Conservation (phyloP, 2,113 vertebrate species). For the Octodon degus region DNA sequence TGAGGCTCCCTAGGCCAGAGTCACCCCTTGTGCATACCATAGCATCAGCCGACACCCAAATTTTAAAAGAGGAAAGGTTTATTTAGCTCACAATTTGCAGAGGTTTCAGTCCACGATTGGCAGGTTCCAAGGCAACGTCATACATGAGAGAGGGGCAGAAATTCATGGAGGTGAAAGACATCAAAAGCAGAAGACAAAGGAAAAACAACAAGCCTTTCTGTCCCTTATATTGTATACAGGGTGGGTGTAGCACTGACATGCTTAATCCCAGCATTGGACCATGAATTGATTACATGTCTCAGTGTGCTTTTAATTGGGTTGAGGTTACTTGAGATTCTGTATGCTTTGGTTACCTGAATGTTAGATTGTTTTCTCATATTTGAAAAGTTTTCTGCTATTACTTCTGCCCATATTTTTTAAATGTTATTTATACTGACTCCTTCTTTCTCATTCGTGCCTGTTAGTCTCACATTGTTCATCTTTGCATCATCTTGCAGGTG, state of each 20-base stretch:
- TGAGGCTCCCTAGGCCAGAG: constrained; percentile 10
- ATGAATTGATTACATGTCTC: not conserved
- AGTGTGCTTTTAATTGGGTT: too few relatives aligned
- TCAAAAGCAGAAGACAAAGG: not conserved
- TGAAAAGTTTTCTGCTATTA: too few relatives aligned
- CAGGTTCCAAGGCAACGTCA: not conserved
- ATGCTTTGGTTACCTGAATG: too few relatives aligned
- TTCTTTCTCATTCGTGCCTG: too few relatives aligned
- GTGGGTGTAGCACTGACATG: not conserved
- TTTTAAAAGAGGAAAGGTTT: not conserved
- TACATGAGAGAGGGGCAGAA: not conserved
- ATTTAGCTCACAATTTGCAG: not conserved
- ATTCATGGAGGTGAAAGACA: not conserved
- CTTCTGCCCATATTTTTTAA: too few relatives aligned
- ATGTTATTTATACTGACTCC: too few relatives aligned
- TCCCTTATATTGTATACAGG: not conserved
- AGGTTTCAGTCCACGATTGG: not conserved
- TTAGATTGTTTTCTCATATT: too few relatives aligned
- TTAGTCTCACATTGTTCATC: too few relatives aligned
- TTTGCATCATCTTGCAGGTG: too few relatives aligned
- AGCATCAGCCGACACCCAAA: too few relatives aligned
- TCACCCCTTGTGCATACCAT: not conserved
- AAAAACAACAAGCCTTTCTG: not conserved
- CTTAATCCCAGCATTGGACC: not conserved
- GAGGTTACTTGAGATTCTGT: too few relatives aligned